Base-by-base conservation (phyloP, 2,888 invertebrate genomes). In the Leptopilina drosophilae region DNA sequence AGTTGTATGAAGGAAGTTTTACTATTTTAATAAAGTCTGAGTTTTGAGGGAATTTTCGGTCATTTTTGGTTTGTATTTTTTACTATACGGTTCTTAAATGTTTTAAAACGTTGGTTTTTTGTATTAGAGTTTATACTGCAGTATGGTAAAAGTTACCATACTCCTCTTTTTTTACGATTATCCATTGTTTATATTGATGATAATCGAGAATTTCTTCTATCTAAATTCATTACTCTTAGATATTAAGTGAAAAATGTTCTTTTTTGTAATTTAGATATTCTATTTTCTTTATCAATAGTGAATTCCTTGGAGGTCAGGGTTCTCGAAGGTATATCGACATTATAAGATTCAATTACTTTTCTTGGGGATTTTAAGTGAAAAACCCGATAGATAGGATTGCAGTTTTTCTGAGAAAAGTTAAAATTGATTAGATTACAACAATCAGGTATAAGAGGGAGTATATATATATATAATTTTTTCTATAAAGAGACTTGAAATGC, bases 371-470 rank as follows among this genome's bases (percentile, higher is more conserved):
- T 65, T 65, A 65, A 65, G 40, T 65, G 14, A 65, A 65, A 65
- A 49, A 49, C 9, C 49, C 49, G 12, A 42, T 42, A 11, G 65
- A 65, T 65, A 8, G 40, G 65, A 65, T 40, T 65, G 65, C 33
- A 65, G 65, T 12, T 42, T 64, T 64, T 15, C 6, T 42, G 65
- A 40, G 33, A 40, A 42, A 65, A 65, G 7, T 65, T 65, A n/a
- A 42, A 14, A 65, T 65, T 65, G 65, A 65, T 65, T 65, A 65
- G 65, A 65, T 65, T 65, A 65, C 65, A 26, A 65, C n/a, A 64
- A 15, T 15, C 59, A 64, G 65, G n/a, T 40, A 12, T 33, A 14
- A 65, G 65, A 33, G 11, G 1, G 7, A 46, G 9, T 46, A 46
- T 46, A 46, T 46, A 46, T 49, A 49, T 49, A 40, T n/a, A n/a